Conservation (phyloP, 2,888 invertebrate species). For the Carterocephalus palaemon region DNA sequence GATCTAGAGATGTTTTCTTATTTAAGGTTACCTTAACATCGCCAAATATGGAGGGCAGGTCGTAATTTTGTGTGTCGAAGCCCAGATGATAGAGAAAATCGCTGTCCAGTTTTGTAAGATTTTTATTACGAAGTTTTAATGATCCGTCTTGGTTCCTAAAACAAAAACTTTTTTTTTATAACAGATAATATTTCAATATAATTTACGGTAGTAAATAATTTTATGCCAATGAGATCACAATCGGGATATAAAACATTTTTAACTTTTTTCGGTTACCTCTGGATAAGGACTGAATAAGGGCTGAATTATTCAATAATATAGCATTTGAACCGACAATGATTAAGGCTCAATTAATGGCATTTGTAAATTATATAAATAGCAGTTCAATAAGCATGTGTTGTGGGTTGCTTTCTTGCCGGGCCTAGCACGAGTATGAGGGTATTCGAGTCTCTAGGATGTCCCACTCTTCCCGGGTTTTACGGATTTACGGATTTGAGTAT, state of each 20-base stretch:
- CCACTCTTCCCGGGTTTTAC: no score
- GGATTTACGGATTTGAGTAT: no score
- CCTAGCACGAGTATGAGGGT: no score
- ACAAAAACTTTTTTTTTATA: conserved; percentile 26
- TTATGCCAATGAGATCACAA: background rate
- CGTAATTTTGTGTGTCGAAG: conserved; percentile 71
- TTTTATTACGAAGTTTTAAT: conserved; percentile 63
- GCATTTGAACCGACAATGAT: background rate
- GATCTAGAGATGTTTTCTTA: background rate
- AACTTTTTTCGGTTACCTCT: background rate
- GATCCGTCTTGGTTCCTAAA: conserved; percentile 68
- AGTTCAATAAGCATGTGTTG: no score
- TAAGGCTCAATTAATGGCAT: no score
- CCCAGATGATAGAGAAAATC: conserved; percentile 81
- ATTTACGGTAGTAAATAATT: background rate
- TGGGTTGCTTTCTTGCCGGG: no score
- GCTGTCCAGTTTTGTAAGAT: conserved; percentile 53
- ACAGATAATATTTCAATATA: background rate
- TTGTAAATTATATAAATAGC: no score
- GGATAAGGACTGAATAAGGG: no score
- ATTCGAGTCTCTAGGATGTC: no score
- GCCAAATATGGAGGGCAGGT: conserved; percentile 79
- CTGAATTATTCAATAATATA: background rate
- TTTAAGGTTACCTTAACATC: conserved; percentile 78
- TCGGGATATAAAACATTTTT: background rate